Evolutionary conservation across 1,140 invertebrate species (phyloP), one percentile per base, ranked within the genome.

Genomic region (Mya arenaria): DNA sequence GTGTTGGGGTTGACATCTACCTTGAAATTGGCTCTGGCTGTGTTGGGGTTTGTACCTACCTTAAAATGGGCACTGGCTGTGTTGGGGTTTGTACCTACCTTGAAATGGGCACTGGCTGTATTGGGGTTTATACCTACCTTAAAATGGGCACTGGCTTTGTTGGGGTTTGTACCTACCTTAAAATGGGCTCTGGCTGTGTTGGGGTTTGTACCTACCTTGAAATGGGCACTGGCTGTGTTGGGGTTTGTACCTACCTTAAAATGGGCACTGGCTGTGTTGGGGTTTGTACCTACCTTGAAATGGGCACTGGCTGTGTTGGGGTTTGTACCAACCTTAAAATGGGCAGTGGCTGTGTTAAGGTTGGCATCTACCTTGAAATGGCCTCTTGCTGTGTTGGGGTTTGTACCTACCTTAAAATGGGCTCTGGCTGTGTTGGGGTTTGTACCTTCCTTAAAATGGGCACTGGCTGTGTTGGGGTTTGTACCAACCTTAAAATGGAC

Each of bases 41-140:
- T n/a, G n/a, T n/a, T n/a, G n/a, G n/a, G n/a, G n/a, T n/a, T n/a
- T 23, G 10, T 65, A 84, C 39, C 75, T 72, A 87, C 86, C 84
- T 77, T 73, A 82, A 87, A 56, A 83, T 87, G 37, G 58, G 75
- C 62, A 69, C 75, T 79, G n/a, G 75, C 48, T 13, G 75, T 68
- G 28, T 44, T 60, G 25, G 48, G 48, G 48, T 52, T 52, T n/a
- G 41, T 10, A 44, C 41, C 19, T 44, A 44, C 41, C 41, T 44
- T 44, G 41, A 44, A 44, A 44, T 44, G 10, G 19, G 41, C 41
- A 44, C 41, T 19, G 41, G 25, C 41, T 44, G 41, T 44, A 44
- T 10, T 44, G 41, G 10, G 10, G 10, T 10, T 19, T 10, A 19
- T 10, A 44, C 41, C 19, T 44, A 44, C 41, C 41, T 44, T 44